Base-by-base conservation (phyloP, 2,797 vertebrate species). In the Cossypha dichroa region DNA sequence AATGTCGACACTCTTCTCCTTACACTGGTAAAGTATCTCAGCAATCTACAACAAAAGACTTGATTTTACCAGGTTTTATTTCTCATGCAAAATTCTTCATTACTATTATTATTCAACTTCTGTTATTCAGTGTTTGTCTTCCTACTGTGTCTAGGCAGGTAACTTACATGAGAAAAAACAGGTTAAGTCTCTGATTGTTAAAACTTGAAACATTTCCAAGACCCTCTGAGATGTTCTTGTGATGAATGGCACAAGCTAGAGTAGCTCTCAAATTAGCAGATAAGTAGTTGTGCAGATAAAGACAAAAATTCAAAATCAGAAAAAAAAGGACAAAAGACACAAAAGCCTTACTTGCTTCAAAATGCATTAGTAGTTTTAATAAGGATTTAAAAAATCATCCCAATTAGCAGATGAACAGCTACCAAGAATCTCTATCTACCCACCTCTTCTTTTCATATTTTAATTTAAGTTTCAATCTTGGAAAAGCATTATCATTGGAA, bases 381-480 rank as follows among this genome's bases (percentile, higher is more conserved):
- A 84, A 88, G 62, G 58, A 94, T n/a, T 29, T 0, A 5, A 75
- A 93, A 90, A 59, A 1, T 9, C 60, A 62, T 85, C 79, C 73
- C 54, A 78, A 19, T 80, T 90, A 88, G 66, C 79, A 94, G 85
- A 95, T 69, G 66, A 93, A 85, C 88, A 95, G 83, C 90, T 95
- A 95, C 87, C 87, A 93, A 93, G 79, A 90, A 93, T n/a, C 38
- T 12, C 43, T 66, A 82, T 23, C 60, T 94, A 86, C 72, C 60
- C 90, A 91, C 89, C 72, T 85, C 89, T 94, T 94, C 85, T 93
- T 95, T 95, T 94, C 85, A 91, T 94, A 90, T 93, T 91, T 94
- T 94, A 95, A 95, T 95, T 91, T 69, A 75, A 36, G 66, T 77
- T 94, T 95, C 85, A 94, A 85, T 77, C 77, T 96, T 82, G 93